Evolutionary conservation across 2,797 vertebrate species (phyloP).

Genomic region (Helarctos malayanus): DNA sequence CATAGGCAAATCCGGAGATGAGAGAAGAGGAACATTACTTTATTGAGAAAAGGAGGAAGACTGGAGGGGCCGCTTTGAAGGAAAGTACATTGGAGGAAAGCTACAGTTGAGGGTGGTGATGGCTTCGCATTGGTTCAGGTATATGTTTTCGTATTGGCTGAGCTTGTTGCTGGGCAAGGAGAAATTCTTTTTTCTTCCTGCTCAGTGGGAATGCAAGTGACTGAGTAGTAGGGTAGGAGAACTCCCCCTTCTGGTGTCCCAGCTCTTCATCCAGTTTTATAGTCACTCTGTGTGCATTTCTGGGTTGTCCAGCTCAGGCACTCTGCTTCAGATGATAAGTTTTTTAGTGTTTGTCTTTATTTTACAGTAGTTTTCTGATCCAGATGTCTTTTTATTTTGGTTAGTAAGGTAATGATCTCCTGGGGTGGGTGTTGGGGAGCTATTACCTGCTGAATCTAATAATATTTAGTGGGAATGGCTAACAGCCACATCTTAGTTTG

Average conservation of each 20-base stretch:
- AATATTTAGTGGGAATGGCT: background rate
- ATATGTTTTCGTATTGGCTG: background rate
- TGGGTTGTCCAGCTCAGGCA: background rate
- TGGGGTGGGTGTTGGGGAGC: background rate
- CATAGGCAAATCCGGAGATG: background rate
- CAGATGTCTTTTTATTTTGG: background rate
- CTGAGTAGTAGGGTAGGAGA: background rate
- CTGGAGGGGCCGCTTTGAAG: background rate
- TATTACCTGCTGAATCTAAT: slow-evolving; percentile 8
- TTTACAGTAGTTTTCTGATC: background rate
- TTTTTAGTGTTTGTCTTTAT: background rate
- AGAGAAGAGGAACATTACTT: background rate
- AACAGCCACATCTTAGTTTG: background rate
- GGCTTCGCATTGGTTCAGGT: background rate
- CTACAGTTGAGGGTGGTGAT: background rate
- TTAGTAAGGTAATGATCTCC: background rate
- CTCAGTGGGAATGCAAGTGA: background rate
- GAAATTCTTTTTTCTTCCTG: background rate
- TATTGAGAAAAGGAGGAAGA: background rate
- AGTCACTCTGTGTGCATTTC: background rate
- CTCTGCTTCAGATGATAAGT: background rate
- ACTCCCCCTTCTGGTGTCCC: background rate
- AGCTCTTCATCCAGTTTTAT: background rate
- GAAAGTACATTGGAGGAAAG: background rate
- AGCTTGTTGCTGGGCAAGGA: background rate